Base-by-base conservation (phyloP, 1,140 invertebrate genomes). In the Hylyphantes graminicola region DNA sequence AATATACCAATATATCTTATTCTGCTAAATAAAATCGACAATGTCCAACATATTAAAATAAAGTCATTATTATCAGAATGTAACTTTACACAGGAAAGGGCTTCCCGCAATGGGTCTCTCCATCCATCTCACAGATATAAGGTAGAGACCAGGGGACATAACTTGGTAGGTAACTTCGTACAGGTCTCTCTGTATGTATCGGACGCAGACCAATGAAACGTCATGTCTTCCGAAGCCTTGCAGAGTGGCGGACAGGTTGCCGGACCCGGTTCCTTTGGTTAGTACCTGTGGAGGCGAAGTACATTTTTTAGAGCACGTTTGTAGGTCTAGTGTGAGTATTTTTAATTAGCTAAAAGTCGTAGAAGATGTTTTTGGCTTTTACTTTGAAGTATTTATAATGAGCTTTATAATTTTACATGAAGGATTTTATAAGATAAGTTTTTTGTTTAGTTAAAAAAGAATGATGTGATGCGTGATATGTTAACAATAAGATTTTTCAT, bases 71-170 rank as follows among this genome's bases (percentile, higher is more conserved):
- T 48, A 9, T 85, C 65, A 87, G 55, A 86, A 87, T 55, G 87
- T 86, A 21, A 88, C 84, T 84, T 87, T 87, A 19, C 87, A 87
- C 10, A 87, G 68, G 79, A 88, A 89, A 3, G 89, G 89, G 67
- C 88, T 88, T 17, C 88, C 87, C 2, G 86, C 75, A 51, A 89
- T 86, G 10, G 86, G 84, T n/a, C 81, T 50, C 17, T 89, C 88
- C n/a, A 82, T 86, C 89, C 89, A 89, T 64, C 89, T 88, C 0
- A 90, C 87, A 54, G 84, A 87, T 35, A 90, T 89, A n/a, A 88
- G 61, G 76, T 90, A 90, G 10, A 87, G 86, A 17, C 89, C 89
- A 7, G 88, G 87, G 9, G 80, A 75, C 11, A 87, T 85, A 10
- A 89, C 89, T 80, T 87, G 86, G 72, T 88, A 89, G 2, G 80